A percentile compares a stretch with the other conserved stretches of the same genome.
phyloP scores from a whole-genome alignment of 2,888 invertebrate species.

The Rhimphoctona megacephalus region DNA sequence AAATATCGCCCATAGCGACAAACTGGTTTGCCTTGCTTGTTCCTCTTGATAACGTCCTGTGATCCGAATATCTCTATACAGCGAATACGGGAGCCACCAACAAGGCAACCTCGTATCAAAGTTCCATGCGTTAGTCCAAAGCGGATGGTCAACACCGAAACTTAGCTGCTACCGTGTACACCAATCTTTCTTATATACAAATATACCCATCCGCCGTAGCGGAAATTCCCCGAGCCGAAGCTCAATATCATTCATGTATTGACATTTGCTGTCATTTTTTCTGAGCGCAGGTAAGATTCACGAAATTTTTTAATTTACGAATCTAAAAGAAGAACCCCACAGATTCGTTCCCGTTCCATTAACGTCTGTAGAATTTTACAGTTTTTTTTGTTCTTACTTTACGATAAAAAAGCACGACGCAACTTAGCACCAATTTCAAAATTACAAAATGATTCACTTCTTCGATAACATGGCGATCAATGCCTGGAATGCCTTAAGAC shows the following conservation, averaged over 20 bases:
- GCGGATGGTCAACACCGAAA: neutral
- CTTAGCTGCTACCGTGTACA: neutral
- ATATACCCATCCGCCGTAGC: neutral
- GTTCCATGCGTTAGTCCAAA: neutral
- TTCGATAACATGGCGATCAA: conserved; percentile 73
- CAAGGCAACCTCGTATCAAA: conserved; percentile 7
- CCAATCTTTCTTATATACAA: neutral
- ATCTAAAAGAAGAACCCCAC: neutral
- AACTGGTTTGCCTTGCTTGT: conserved; percentile 32
- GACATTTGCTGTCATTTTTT: neutral
- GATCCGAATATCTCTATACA: conserved; percentile 2
- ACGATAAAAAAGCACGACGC: neutral
- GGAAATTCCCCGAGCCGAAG: neutral
- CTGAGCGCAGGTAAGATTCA: neutral
- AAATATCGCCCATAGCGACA: conserved; percentile 38
- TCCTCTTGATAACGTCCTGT: conserved; percentile 40
- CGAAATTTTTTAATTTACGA: neutral
- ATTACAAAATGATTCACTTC: conserved; percentile 70
- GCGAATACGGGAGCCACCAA: neutral
- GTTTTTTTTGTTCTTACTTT: neutral
- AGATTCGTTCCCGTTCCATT: neutral
- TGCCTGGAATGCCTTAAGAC: conserved; percentile 77
- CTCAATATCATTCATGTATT: neutral
- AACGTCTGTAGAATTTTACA: neutral
- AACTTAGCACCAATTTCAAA: neutral